Evolutionary conservation across 2,888 invertebrate genomes (phyloP), one percentile per base, ranked within the genome.

Genomic region (Barypeithes pellucidus): DNA sequence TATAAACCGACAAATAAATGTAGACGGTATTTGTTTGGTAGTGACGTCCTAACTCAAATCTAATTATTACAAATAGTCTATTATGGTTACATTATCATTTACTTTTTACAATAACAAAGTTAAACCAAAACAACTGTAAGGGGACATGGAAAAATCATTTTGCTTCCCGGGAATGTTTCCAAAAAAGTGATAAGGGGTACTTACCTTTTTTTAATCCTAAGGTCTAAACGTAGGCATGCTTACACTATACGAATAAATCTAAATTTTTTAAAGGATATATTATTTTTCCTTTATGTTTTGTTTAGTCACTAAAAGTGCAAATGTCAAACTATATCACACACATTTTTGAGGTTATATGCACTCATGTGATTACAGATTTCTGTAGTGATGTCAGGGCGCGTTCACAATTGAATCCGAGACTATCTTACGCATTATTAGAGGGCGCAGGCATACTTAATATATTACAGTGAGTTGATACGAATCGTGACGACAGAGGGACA

Each of bases 241-340:
- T n/a, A n/a, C n/a, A 29, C 62, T 63, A 52, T 29, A 60, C n/a
- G 41, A 62, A 69, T 69, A 62, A 41, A 69, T 69, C n/a, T 52
- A 66, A 54, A 29, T 14, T 50, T 52, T 52, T 36, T 50, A 22
- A 2, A 24, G 18, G n/a, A 65, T 50, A 50, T 60, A 50, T 50
- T 69, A 41, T 5, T 50, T 50, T 14, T 69, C n/a, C 22, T 43
- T 60, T 54, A 22, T 63, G 54, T 63, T n/a, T 62, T 69, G 69
- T 69, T 62, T 69, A 69, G 62, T 69, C 69, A 69, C 54, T 62
- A 39, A 22, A 39, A 50, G 41, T 50, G 39, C 39, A 29, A 61
- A 61, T 29, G 45, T 61, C 61, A 61, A 41, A 24, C 29, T 8
- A 29, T 43, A 11, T 18, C 16, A 18, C 43, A 61, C 9, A 43